Evolutionary conservation across 2,797 vertebrate species (phyloP), one percentile per base, ranked within the genome.

Genomic region (Mus caroli): DNA sequence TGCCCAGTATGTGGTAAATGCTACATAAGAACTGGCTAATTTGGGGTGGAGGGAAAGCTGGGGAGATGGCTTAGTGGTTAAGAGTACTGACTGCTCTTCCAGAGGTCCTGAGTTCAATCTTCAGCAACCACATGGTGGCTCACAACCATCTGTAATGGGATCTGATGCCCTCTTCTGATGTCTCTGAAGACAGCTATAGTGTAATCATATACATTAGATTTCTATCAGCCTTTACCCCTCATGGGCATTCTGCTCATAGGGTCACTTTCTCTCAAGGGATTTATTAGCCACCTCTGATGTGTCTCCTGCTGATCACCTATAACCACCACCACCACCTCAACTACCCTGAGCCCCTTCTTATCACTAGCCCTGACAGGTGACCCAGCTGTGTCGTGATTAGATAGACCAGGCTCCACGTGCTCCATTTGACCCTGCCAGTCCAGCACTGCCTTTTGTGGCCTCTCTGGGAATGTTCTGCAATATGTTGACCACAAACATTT

Each of bases 401-500:
- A 80, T 6, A 14, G 37, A 20, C 92, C 71, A 54, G 75, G 71
- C 91, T 96, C 94, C 24, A 0, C 4, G 94, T 84, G 96, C 24
- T 85, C 82, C 82, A 88, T 96, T 96, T 96, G 95, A 97, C 97
- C 93, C 95, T 56, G 50, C 90, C 64, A 62, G 91, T 52, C 95
- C 83, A 94, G 93, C 83, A 34, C 83, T 83, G 90, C 93, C 84
- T 94, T 97, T 98, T 97, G 97, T 92, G 96, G 97, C 86, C 97
- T 94, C 97, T 95, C 92, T 97, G 97, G 98, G 98, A 97, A 96
- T 97, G 95, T 94, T 77, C 52, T 97, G 78, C 96, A 97, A 94
- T 94, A 96, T 93, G 92, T 83, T 75, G 95, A 89, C 92, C 91
- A 96, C 97, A 98, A 97, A 98, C 96, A 97, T 97, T 97, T 98